These are phyloP conservation scores for Anguilla rostrata DNA, from an alignment of 2,113 vertebrate species.

Conservation along the genomic window DNA sequence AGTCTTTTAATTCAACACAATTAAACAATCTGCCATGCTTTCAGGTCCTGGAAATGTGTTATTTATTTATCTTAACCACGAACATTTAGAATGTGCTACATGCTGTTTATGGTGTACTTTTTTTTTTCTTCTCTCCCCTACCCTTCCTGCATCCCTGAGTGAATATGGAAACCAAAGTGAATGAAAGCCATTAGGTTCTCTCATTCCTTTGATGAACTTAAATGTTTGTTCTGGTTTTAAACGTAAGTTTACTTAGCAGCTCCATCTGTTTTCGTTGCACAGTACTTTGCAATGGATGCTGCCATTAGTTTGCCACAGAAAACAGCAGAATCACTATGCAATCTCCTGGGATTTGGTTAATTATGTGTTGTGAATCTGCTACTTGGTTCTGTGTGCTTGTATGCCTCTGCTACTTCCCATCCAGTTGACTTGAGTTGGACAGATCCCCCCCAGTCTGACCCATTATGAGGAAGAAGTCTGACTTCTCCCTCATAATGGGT, in stretches of 20 bases:
- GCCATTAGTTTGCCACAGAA: slow-evolving; percentile 61
- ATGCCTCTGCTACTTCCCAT: slow-evolving; percentile 71
- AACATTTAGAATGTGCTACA: slow-evolving; percentile 7
- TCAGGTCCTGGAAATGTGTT: slow-evolving; percentile 3
- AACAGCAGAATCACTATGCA: slow-evolving; percentile 59
- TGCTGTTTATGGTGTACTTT: neutral
- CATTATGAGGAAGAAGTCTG: neutral
- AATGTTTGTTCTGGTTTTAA: slow-evolving; percentile 21
- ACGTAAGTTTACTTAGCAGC: slow-evolving; percentile 34
- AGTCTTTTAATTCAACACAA: slow-evolving; percentile 67
- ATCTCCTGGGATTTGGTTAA: slow-evolving; percentile 68
- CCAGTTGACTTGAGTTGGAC: slow-evolving; percentile 64
- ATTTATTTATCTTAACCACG: slow-evolving; percentile 15
- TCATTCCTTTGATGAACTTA: slow-evolving; percentile 24
- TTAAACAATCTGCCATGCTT: slow-evolving; percentile 64
- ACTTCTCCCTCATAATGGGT: slow-evolving; percentile 62
- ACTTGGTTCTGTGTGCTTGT: slow-evolving; percentile 63
- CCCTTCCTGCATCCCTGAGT: neutral
- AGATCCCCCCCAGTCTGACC: slow-evolving; percentile 58
- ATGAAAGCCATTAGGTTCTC: slow-evolving; percentile 22
- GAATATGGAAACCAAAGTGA: slow-evolving; percentile 13
- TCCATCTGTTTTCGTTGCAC: slow-evolving; percentile 31
- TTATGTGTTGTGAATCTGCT: slow-evolving; percentile 69
- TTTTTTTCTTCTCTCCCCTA: neutral
- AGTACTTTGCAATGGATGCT: slow-evolving; percentile 50